phyloP scores from a whole-genome alignment of 2,888 invertebrate species.

The Stenurella melanura region DNA sequence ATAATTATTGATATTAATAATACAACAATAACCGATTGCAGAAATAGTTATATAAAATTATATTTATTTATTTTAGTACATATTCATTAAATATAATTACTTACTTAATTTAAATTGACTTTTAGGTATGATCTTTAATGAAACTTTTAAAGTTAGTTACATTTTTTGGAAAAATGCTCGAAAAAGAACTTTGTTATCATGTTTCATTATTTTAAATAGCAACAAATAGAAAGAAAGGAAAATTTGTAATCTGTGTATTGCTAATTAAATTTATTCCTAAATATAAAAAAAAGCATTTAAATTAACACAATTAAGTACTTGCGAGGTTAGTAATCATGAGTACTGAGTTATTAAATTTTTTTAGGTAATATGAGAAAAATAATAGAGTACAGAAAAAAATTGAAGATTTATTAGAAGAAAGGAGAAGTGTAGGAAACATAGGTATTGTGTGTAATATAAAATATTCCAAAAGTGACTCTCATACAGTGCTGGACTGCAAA shows the following conservation, averaged over 20 bases:
- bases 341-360: conserved; percentile 17
- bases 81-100: no score
- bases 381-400: conserved; percentile 18
- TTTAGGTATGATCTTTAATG: no score
- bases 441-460: conserved; percentile 13
- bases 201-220: no score
- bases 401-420: conserved; percentile 30
- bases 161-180: no score
- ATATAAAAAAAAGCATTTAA: neutral
- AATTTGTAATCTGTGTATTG: neutral
- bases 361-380: conserved; percentile 39
- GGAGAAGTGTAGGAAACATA: conserved; percentile 25
- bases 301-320: neutral
- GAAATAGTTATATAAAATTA: no score
- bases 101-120: no score
- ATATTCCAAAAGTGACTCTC: conserved; percentile 14
- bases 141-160: no score
- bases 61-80: no score
- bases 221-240: no score
- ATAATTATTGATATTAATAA: no score
- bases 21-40: no score
- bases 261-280: neutral
- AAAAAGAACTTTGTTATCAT: no score
- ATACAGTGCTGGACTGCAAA: conserved; percentile 24
- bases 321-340: neutral